Base-by-base conservation (phyloP, 2,888 invertebrate genomes). In the Heteromurus nitidus region DNA sequence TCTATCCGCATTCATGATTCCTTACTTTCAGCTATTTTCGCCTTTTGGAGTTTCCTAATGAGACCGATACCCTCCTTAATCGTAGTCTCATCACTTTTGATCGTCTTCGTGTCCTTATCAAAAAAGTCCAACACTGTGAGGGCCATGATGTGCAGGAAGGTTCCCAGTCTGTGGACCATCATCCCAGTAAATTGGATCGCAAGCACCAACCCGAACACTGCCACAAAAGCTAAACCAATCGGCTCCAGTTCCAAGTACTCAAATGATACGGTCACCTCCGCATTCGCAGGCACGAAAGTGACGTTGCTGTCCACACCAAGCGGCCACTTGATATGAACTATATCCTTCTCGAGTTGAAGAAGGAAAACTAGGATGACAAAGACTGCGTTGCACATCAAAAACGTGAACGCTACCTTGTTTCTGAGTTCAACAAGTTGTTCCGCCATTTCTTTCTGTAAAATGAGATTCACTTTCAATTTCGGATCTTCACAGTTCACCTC, bases 311-410 rank as follows among this genome's bases (percentile, higher is more conserved):
- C 86, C 24, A 85, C 87, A 28, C 88, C 88, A 22, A 88, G 85
- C 0, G 90, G 90, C 90, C 90, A 90, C 73, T 89, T 88, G 55
- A 90, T 88, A 85, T 90, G 89, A 53, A 91, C 88, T 76, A 88
- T 88, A 82, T 90, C 90, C 86, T 90, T 90, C 83, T 91, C 90
- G 69, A 91, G 88, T 88, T 92, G 91, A 36, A 92, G 89, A 75
- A 91, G 89, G 76, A 91, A 89, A 7, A 92, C 89, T 67, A 91
- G 89, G 62, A 91, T 89, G 58, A 91, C 91, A 89, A 91, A 92
- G 16, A 92, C 89, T 64, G 91, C 89, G 88, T 92, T 92, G 69
- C 91, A 88, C 91, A 92, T 91, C 86, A 91, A 89, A 88, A 91
- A 91, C 30, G 88, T 89, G 80, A 90, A 89, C n/a, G 89, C 88